Evolutionary conservation across 2,113 vertebrate genomes (phyloP).

Genomic region (Chamaea fasciata): DNA sequence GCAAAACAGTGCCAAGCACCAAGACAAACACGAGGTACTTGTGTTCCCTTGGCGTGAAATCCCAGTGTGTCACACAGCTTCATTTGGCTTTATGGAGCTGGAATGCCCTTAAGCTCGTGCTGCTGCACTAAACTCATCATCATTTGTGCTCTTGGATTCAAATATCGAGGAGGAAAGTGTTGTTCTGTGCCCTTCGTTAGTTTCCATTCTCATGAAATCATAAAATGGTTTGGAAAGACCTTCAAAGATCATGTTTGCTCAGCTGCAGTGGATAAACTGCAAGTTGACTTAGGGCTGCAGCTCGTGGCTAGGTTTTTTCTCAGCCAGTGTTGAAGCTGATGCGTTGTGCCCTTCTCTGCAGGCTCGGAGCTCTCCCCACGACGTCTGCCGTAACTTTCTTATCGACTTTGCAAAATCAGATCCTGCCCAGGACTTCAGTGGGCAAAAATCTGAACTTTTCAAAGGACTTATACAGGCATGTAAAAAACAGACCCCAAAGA

Average conservation of each 20-base stretch:
- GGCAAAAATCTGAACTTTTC: slow-evolving; percentile 85
- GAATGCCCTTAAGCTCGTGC: not conserved
- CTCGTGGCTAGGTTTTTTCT: fast-evolving
- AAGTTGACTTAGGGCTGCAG: not conserved
- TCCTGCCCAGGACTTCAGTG: slow-evolving; percentile 80
- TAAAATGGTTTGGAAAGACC: not conserved
- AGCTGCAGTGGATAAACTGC: not conserved
- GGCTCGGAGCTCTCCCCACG: slow-evolving; percentile 68
- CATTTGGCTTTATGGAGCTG: not conserved
- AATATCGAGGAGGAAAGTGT: not conserved
- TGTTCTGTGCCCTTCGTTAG: not conserved
- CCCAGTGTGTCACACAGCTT: fast-evolving
- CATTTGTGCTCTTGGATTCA: not conserved
- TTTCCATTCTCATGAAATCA: not conserved
- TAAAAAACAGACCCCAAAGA: slow-evolving; percentile 87
- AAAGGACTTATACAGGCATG: slow-evolving; percentile 83
- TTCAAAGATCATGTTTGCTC: not conserved
- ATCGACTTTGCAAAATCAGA: slow-evolving; percentile 89
- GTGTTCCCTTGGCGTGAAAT: not conserved
- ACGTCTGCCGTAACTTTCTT: slow-evolving; percentile 81
- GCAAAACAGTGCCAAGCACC: not conserved
- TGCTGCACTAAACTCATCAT: not conserved
- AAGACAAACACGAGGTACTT: slow-evolving; percentile 66
- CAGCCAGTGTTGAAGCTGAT: fast-evolving
- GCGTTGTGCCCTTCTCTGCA: not conserved